These are phyloP conservation scores for Apodemus sylvaticus DNA, from an alignment of 2,113 vertebrate species.

Conservation along the genomic window DNA sequence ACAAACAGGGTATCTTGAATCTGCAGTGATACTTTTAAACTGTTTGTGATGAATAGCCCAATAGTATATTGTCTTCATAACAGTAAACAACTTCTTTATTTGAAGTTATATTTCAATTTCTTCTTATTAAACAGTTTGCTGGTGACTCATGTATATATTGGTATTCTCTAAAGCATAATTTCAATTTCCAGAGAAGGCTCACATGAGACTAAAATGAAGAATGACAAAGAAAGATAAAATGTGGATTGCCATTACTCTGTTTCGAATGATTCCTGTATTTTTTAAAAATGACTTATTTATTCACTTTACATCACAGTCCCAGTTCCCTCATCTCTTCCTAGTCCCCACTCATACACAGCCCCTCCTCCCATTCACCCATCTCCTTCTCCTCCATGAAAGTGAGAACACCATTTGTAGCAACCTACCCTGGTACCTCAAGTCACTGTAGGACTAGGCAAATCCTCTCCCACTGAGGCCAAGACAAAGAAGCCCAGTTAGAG, in stretches of 20 bases:
- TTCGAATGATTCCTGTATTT: not conserved
- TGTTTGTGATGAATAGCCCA: constrained; percentile 14
- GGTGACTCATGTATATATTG: not conserved
- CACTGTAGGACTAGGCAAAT: too few relatives aligned
- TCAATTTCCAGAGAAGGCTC: not conserved
- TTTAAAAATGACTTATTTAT: too few relatives aligned
- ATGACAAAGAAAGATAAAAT: not conserved
- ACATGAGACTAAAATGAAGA: not conserved
- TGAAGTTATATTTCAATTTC: not conserved
- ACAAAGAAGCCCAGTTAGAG: too few relatives aligned
- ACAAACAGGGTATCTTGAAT: not conserved
- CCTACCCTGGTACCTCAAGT: too few relatives aligned
- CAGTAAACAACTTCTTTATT: not conserved
- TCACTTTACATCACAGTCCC: too few relatives aligned
- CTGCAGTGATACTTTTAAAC: not conserved
- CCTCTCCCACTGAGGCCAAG: too few relatives aligned
- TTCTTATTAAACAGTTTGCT: constrained; percentile 6
- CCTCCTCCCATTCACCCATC: too few relatives aligned
- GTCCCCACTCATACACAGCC: too few relatives aligned
- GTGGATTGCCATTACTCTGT: not conserved
- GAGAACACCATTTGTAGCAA: too few relatives aligned
- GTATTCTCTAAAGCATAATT: not conserved
- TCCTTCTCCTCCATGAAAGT: too few relatives aligned
- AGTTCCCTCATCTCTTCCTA: too few relatives aligned
- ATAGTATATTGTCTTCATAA: not conserved